Percentiles rank a stretch among this genome's conserved stretches.
Evolutionary conservation across 2,113 vertebrate genomes (phyloP).

Genomic region (Alexandromys fortis): DNA sequence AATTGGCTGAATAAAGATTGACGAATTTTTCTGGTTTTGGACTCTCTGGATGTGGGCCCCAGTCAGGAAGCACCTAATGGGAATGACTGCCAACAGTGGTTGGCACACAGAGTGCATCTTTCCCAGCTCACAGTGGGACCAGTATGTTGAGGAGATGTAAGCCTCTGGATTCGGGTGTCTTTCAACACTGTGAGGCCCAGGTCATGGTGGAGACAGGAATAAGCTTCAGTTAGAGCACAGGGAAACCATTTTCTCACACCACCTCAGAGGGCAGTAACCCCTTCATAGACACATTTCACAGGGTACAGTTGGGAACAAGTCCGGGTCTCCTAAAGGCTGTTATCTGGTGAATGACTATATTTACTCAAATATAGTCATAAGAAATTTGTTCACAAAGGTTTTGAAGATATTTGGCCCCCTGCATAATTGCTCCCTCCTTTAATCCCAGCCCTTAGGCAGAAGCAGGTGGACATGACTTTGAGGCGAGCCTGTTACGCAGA

Average conservation of each 20-base stretch:
- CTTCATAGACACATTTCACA: not conserved
- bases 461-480: not conserved
- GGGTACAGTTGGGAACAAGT: not conserved
- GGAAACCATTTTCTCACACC: not conserved
- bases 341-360: not conserved
- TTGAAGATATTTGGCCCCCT: not conserved
- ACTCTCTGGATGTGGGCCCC: not conserved
- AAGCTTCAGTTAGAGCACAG: not conserved
- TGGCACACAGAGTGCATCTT: not conserved
- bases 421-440: not conserved
- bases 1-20: slow-evolving; percentile 76
- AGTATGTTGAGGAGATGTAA: not conserved
- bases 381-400: not conserved
- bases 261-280: not conserved
- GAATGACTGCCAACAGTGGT: not conserved
- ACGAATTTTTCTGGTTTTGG: slow-evolving; percentile 19
- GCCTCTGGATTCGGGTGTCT: not conserved
- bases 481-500: not conserved
- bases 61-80: not conserved
- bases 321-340: not conserved
- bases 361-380: not conserved
- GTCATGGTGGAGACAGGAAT: not conserved
- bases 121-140: not conserved
- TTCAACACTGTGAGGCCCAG: not conserved
- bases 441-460: not conserved